Conservation (phyloP, 1,140 invertebrate genomes). For the Hormaphis cornu region DNA sequence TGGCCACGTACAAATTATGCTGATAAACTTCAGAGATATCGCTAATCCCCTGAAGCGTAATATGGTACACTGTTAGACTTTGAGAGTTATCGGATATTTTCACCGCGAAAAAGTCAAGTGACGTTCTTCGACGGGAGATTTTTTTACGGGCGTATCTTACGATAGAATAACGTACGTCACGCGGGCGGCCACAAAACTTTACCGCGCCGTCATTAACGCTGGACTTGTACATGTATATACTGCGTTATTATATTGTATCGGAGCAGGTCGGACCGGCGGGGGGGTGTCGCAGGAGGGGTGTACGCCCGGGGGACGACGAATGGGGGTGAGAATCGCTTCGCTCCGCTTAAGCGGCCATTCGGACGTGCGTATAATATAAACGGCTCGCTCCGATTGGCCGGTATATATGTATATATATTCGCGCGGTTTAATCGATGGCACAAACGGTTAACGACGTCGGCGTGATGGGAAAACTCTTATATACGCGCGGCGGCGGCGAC, state of each 20-base stretch:
- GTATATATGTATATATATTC: no score
- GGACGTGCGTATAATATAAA: no score
- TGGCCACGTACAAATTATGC: no score
- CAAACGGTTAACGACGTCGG: conserved; percentile 16
- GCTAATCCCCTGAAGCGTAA: no score
- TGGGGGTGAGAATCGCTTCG: conserved; percentile 9
- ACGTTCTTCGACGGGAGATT: no score
- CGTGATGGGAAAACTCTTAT: background rate
- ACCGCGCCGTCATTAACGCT: conserved; percentile 5
- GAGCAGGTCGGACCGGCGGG: background rate
- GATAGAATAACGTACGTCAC: no score
- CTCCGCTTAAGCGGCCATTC: conserved; percentile 25
- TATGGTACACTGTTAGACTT: no score
- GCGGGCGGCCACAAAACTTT: conserved; percentile 12
- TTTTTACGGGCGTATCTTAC: no score
- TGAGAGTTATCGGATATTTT: no score
- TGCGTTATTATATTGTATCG: no score
- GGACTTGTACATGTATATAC: conserved; percentile 1
- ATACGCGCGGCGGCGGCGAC: background rate
- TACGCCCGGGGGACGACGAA: background rate
- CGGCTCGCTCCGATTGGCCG: conserved; percentile 24
- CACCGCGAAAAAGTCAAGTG: no score
- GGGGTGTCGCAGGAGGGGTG: background rate
- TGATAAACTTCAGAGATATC: no score
- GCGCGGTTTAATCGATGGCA: conserved; percentile 31